Base-by-base conservation (phyloP, 2,113 vertebrate genomes). In the Dicaeum eximium region DNA sequence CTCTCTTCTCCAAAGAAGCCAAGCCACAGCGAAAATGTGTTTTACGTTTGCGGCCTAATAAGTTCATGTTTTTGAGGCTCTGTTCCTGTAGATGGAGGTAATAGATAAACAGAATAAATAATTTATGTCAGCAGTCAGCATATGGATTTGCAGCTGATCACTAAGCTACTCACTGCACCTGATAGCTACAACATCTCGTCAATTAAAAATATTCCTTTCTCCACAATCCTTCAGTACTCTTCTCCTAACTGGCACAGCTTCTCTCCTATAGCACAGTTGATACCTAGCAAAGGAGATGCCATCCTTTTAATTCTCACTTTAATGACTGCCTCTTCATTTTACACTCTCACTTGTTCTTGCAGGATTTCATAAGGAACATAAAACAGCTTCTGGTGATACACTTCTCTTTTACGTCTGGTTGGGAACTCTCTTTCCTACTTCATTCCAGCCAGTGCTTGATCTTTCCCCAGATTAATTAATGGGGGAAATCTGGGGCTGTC, bases 21-120 rank as follows among this genome's bases (percentile, higher is more conserved):
- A 70, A 84, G 71, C 69, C 82, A 86, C 35, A 80, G 81, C 62
- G 56, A 88, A 96, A 92, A 86, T 83, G 45, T 91, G 88, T 67
- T 88, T 93, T 90, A 67, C 38, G 7, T 88, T 94, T 96, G 74
- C 6, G 8, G 65, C 70, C 86, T 92, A 96, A 66, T 75, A 94
- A 86, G 66, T 89, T 92, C 90, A 62, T 90, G 80, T 74, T 92
- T 88, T 94, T 89, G 73, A 96, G 53, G 27, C 57, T 91, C 92
- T 62, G 48, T 38, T 94, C 92, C 90, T 80, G 83, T 77, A 88
- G 92, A 88, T 90, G 73, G 48, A 95, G 85, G 69, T 80, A 95
- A 77, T 24, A 93, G 95, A 93, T 91, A 96, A 96, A 87, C 61
- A 64, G 40, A 61, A 73, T 86, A 97, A 96, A 95, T 92, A 84